A percentile compares a stretch with the other conserved stretches of the same genome.
phyloP scores from a whole-genome alignment of 2,113 vertebrate genomes.

The Limanda limanda region DNA sequence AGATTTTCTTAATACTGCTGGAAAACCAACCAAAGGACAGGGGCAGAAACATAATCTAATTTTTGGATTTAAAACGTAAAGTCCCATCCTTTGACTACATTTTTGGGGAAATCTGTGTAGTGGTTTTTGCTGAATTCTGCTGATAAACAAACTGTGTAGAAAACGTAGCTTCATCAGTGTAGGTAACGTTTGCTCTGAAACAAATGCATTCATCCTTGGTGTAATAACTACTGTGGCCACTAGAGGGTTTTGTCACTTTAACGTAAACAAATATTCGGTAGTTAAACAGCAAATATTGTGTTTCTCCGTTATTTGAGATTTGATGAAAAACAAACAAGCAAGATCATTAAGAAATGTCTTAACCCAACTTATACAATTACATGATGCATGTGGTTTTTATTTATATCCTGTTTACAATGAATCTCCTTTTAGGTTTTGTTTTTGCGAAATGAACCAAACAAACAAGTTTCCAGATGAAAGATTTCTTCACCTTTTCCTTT shows the following conservation, averaged over 20 bases:
- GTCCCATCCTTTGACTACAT: no score
- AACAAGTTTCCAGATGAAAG: constrained; percentile 18
- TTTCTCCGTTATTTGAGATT: neutral
- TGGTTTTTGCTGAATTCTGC: no score
- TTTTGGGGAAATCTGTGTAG: no score
- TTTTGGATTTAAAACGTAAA: no score
- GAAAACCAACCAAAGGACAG: no score
- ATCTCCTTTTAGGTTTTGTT: neutral
- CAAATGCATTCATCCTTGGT: no score
- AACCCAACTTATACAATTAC: neutral
- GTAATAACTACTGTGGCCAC: no score
- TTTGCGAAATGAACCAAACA: neutral
- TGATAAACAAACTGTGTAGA: no score
- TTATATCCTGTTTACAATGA: neutral
- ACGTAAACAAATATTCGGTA: neutral
- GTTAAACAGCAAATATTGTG: neutral
- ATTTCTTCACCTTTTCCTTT: constrained; percentile 1
- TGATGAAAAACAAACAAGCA: neutral
- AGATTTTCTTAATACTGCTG: no score
- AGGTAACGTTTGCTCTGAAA: no score
- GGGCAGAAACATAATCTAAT: no score
- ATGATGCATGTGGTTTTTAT: neutral
- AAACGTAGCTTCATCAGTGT: no score
- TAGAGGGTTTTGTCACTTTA: neutral
- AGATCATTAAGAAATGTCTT: neutral